Evolutionary conservation across 2,113 vertebrate genomes (phyloP).

Genomic region (Alexandromys fortis): DNA sequence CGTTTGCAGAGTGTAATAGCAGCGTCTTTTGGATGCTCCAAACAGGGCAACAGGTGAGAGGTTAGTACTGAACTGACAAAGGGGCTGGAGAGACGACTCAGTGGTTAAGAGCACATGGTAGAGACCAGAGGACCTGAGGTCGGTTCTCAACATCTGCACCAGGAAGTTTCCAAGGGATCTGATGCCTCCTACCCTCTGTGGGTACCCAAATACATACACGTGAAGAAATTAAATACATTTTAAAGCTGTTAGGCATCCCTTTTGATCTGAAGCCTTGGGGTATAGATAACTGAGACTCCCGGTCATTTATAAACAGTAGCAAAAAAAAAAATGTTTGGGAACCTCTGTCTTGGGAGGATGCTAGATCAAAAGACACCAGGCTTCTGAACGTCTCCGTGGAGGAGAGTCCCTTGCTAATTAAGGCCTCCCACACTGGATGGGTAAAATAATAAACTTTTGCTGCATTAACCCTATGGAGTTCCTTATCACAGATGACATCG

Average conservation of each 20-base stretch:
- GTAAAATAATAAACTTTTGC: not conserved
- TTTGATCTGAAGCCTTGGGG: not conserved
- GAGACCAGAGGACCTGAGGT: too few relatives aligned
- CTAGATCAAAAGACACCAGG: not conserved
- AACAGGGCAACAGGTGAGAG: not conserved
- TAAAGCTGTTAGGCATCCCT: not conserved
- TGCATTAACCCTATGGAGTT: not conserved
- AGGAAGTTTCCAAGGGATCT: not conserved
- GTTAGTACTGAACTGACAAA: conserved; percentile 2
- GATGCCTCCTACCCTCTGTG: not conserved
- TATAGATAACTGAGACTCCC: not conserved
- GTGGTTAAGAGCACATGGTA: not conserved
- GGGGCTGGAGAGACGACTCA: not conserved
- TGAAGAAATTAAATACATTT: not conserved
- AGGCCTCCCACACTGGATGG: not conserved
- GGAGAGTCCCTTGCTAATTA: not conserved
- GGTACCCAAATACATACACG: not conserved
- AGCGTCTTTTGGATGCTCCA: too few relatives aligned
- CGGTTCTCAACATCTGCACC: not conserved
- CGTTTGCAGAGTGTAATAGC: not conserved
- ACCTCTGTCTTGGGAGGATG: not conserved
- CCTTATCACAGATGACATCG: not conserved
- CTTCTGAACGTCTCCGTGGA: not conserved
- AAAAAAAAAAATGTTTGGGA: not conserved
- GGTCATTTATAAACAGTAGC: not conserved